These are phyloP conservation scores for Epicauta chinensis DNA, from an alignment of 1,140 invertebrate genomes.

Conservation along the genomic window DNA sequence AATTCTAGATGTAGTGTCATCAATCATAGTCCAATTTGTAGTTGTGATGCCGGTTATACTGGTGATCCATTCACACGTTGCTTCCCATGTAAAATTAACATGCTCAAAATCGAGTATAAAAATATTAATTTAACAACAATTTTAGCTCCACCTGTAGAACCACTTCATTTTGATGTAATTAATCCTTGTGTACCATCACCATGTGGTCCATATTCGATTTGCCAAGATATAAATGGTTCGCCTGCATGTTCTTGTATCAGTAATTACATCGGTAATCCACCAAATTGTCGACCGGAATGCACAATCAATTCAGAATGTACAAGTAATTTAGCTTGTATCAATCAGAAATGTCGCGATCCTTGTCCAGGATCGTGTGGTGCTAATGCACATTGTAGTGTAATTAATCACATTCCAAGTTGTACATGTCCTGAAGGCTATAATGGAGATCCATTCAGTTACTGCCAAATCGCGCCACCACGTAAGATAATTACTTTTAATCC, in stretches of 20 bases:
- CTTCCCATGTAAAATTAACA: conserved; percentile 27
- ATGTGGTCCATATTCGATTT: conserved; percentile 65
- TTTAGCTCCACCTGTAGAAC: conserved; percentile 27
- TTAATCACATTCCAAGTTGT: conserved; percentile 64
- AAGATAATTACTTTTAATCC: conserved; percentile 30
- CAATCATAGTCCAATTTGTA: conserved; percentile 60
- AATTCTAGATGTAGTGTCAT: conserved; percentile 52
- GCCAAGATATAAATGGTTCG: conserved; percentile 53
- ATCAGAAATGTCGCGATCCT: conserved; percentile 64
- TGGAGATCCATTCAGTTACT: conserved; percentile 63
- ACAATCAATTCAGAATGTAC: conserved; percentile 62
- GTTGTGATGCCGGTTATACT: conserved; percentile 50
- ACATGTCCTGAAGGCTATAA: conserved; percentile 59
- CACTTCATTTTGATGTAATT: conserved; percentile 39
- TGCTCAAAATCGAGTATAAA: neutral
- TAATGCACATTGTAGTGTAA: conserved; percentile 57
- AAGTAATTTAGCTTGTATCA: conserved; percentile 58
- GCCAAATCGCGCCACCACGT: conserved; percentile 46
- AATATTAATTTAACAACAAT: neutral
- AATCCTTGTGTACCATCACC: conserved; percentile 69
- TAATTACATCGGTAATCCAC: conserved; percentile 61
- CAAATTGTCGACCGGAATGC: conserved; percentile 67
- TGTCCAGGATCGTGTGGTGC: conserved; percentile 65
- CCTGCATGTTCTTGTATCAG: conserved; percentile 61
- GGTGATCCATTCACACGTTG: conserved; percentile 52